Evolutionary conservation across 2,113 vertebrate genomes (phyloP).

Genomic region (Gymnorhina tibicen): DNA sequence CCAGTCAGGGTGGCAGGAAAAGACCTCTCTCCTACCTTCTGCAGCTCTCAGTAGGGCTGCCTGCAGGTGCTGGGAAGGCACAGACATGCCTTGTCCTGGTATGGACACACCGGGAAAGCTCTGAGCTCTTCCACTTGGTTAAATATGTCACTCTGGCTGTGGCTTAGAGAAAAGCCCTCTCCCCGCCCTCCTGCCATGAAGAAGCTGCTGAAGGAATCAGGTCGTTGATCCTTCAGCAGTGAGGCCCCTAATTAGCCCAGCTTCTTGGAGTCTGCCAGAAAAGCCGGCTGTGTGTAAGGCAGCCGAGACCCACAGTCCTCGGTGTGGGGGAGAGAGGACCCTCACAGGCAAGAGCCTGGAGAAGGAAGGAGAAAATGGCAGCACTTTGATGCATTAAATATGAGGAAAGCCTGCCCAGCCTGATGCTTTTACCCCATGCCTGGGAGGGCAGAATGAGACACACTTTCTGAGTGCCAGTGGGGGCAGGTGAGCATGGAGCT

Average conservation of each 20-base stretch:
- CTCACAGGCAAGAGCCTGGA: neutral
- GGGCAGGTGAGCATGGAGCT: neutral
- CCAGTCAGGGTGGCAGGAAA: neutral
- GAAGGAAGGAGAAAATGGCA: conserved; percentile 27
- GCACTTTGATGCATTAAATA: conserved; percentile 10
- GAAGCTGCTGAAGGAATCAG: conserved; percentile 60
- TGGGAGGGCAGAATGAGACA: neutral
- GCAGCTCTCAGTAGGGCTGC: neutral
- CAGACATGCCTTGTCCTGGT: neutral
- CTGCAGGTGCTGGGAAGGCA: neutral
- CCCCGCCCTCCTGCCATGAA: neutral
- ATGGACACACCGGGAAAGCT: neutral
- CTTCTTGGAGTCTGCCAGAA: neutral
- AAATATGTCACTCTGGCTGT: neutral
- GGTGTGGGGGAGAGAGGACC: neutral
- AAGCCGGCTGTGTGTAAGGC: neutral
- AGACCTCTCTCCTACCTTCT: neutral
- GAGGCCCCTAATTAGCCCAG: conserved; percentile 34
- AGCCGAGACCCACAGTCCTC: neutral
- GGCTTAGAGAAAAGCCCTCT: conserved; percentile 35
- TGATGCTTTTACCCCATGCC: neutral
- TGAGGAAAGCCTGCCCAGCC: neutral
- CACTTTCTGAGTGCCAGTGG: neutral
- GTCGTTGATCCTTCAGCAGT: conserved; percentile 22
- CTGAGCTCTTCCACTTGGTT: conserved; percentile 1